Base-by-base conservation (phyloP, 2,888 invertebrate genomes). In the Pelosia muscerda region DNA sequence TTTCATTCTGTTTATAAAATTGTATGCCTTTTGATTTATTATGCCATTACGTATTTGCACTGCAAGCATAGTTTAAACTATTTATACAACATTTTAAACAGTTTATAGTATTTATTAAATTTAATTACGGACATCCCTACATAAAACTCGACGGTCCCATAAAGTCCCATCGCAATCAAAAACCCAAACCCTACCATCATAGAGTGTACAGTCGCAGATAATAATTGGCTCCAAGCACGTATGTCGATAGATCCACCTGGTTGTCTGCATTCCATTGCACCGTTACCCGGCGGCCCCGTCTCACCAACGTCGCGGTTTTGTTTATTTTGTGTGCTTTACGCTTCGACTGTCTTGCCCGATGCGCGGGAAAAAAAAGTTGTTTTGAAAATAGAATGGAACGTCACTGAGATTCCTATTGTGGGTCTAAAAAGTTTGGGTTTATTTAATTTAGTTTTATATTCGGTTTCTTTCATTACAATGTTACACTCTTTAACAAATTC, bases 231-330 rank as follows among this genome's bases (percentile, higher is more conserved):
- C 69, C 71, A 63, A 58, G 53, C 62, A 75, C 65, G 76, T 71
- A 69, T 69, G 59, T 81, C 75, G 69, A 67, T 78, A 77, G 75
- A 81, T 78, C 70, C 59, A 79, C 81, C 79, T 81, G 78, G 71
- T 68, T 26, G 58, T 76, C 79, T 76, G 81, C 79, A 79, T 79
- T 81, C 79, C 79, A 70, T 71, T 72, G 79, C 76, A 71, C 79
- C 79, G 79, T 79, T 79, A 81, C 54, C 42, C 63, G 70, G 31
- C 69, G 64, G 69, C 57, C 63, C 66, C 54, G 74, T 66, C 71
- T 72, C 72, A 54, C 57, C 65, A 61, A 34, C 63, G 34, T 60
- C 65, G 66, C 25, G 69, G 26, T 81, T 78, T 73, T 78, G 71
- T 78, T 81, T 81, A 72, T 81, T 78, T 72, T 78, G 72, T 74